Conservation (phyloP, 2,113 vertebrate species). For the Oryzias javanicus region DNA sequence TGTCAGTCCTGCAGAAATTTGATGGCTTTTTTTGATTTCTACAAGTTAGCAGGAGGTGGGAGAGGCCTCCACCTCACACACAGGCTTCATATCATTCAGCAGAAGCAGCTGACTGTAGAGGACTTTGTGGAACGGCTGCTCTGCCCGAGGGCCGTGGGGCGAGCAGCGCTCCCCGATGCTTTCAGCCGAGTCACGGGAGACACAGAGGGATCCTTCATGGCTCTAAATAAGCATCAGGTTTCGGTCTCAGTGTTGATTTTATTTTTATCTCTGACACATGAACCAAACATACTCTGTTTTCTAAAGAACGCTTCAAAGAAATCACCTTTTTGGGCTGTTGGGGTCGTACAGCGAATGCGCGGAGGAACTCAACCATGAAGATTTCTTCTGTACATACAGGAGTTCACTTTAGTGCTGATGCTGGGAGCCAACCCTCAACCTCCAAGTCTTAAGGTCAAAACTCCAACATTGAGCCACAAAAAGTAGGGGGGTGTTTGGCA, state of each 20-base stretch:
- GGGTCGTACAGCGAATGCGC: too few relatives aligned
- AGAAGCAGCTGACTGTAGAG: slow-evolving; percentile 24
- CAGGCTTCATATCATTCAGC: slow-evolving; percentile 19
- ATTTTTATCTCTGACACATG: neutral
- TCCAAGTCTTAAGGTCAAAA: too few relatives aligned
- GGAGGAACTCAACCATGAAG: too few relatives aligned
- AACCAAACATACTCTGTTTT: neutral
- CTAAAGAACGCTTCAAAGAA: neutral
- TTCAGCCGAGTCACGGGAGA: neutral
- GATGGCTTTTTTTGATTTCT: slow-evolving; percentile 35
- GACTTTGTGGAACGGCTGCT: neutral
- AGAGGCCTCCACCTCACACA: neutral
- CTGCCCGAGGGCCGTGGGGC: neutral
- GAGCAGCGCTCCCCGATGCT: neutral
- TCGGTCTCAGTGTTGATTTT: neutral
- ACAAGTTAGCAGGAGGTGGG: neutral
- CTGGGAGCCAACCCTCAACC: too few relatives aligned
- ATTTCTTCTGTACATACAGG: too few relatives aligned
- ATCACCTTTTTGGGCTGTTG: neutral
- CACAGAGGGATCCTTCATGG: neutral
- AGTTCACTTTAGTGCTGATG: too few relatives aligned
- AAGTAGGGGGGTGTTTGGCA: too few relatives aligned
- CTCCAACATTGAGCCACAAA: too few relatives aligned
- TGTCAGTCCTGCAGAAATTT: slow-evolving; percentile 5
- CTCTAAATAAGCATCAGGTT: neutral